A percentile compares a stretch with the other conserved stretches of the same genome.
These are phyloP conservation scores for Mobula hypostoma DNA, from an alignment of 2,113 vertebrate genomes.

Conservation along the genomic window DNA sequence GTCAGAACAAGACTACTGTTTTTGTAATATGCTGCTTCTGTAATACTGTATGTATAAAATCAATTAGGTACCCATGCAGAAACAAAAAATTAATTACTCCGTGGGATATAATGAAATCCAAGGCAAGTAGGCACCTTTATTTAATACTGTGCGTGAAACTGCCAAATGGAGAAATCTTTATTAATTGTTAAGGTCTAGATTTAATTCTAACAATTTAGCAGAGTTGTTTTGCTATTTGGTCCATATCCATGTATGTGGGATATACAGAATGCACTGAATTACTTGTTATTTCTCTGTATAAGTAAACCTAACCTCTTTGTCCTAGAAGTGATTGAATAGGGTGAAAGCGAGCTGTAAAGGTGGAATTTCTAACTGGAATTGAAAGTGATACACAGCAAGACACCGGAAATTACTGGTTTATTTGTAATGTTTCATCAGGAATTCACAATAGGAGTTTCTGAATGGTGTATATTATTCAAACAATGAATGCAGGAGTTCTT, in stretches of 20 bases:
- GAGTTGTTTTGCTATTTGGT: neutral
- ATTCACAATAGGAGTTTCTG: neutral
- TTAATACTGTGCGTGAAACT: neutral
- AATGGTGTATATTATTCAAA: neutral
- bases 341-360: neutral
- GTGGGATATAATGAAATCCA: neutral
- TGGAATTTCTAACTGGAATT: neutral
- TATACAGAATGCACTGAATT: neutral
- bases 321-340: neutral
- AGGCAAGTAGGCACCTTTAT: neutral
- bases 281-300: neutral
- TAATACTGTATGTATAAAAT: too few relatives aligned
- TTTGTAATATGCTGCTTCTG: neutral
- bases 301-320: neutral
- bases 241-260: neutral
- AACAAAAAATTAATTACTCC: neutral
- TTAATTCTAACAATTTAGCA: neutral
- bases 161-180: neutral
- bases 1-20: neutral
- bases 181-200: neutral
- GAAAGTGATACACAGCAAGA: neutral
- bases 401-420: neutral
- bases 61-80: too few relatives aligned
- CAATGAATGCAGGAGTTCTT: neutral
- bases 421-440: neutral